phyloP scores from a whole-genome alignment of 2,113 vertebrate species.

The Tragelaphus scriptus region DNA sequence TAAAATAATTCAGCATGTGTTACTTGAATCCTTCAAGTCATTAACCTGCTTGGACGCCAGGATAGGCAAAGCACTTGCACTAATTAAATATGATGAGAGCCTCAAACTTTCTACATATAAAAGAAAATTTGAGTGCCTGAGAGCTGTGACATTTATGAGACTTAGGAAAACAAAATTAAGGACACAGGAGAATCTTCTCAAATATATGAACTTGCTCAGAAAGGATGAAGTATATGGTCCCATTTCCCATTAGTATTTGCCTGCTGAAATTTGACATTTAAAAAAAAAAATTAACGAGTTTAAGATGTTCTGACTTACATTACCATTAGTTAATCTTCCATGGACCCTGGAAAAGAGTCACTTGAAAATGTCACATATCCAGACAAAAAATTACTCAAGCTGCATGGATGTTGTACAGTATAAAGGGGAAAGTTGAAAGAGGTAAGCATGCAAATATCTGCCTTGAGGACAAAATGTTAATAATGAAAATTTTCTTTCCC shows the following conservation, averaged over 20 bases:
- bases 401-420: neutral
- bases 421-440: neutral
- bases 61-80: neutral
- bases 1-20: neutral
- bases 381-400: neutral
- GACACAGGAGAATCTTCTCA: neutral
- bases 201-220: neutral
- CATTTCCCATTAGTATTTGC: neutral
- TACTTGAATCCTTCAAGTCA: conserved; percentile 10
- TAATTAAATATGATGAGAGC: neutral
- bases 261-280: neutral
- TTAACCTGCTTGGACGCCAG: neutral
- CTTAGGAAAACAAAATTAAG: neutral
- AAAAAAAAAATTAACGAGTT: neutral
- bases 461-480: neutral
- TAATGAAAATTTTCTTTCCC: neutral
- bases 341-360: neutral
- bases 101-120: neutral
- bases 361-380: neutral
- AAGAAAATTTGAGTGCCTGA: neutral
- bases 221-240: neutral
- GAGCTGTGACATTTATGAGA: neutral
- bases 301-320: neutral
- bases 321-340: neutral
- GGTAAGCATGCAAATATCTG: neutral